Conservation (phyloP, 2,797 vertebrate species). For the Acomys russatus region DNA sequence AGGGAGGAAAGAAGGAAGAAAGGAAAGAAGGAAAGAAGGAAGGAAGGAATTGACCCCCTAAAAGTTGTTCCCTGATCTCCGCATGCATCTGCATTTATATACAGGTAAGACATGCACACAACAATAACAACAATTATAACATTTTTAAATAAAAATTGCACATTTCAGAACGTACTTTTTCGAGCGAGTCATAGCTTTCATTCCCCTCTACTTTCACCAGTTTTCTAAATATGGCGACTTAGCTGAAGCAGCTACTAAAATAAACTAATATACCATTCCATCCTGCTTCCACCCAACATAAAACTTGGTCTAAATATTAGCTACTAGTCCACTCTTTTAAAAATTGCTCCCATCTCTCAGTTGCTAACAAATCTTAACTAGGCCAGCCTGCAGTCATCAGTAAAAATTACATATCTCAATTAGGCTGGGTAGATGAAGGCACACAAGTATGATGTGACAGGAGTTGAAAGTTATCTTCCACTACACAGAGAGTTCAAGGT, state of each 20-base stretch:
- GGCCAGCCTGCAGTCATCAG: conserved; percentile 20
- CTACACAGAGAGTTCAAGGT: neutral
- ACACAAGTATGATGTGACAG: neutral
- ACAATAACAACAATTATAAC: neutral
- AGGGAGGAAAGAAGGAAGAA: neutral
- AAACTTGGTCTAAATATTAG: conserved; percentile 57
- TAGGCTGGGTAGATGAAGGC: neutral
- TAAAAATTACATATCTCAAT: conserved; percentile 33
- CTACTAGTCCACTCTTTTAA: conserved; percentile 42
- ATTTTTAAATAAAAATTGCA: neutral
- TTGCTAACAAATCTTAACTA: conserved; percentile 64
- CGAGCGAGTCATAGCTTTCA: neutral
- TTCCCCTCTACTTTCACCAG: neutral
- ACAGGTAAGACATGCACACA: neutral
- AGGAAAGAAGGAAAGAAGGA: neutral
- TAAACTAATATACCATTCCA: conserved; percentile 2
- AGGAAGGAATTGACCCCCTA: neutral
- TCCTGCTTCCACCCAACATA: conserved; percentile 27
- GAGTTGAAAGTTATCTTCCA: neutral
- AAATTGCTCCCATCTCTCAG: conserved; percentile 34
- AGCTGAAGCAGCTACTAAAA: conserved; percentile 53
- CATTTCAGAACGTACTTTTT: conserved; percentile 35
- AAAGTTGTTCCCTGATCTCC: neutral
- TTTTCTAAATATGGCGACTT: conserved; percentile 42
- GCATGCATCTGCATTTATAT: neutral